phyloP scores from a whole-genome alignment of 2,113 vertebrate species.

The Castor canadensis region DNA sequence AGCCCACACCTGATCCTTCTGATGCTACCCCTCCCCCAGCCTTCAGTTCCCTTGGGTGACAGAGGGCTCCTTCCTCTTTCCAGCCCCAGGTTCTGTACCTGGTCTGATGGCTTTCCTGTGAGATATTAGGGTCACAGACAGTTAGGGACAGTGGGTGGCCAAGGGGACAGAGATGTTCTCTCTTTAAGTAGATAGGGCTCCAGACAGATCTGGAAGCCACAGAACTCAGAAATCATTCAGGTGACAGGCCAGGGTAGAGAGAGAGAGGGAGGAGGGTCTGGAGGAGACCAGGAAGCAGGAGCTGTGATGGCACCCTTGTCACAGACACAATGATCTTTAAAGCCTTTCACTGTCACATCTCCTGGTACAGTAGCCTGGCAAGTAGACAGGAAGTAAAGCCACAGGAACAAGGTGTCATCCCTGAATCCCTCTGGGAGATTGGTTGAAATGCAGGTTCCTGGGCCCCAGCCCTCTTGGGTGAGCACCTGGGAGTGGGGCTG shows the following conservation, averaged over 20 bases:
- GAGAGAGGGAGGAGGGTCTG: neutral
- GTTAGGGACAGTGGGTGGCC: neutral
- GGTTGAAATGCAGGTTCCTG: neutral
- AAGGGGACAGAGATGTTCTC: neutral
- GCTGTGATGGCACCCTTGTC: neutral
- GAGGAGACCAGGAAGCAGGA: neutral
- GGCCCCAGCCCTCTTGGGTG: neutral
- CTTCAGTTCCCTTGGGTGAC: neutral
- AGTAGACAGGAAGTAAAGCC: neutral
- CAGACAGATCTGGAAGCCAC: neutral
- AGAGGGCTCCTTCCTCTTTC: neutral
- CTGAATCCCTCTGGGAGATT: neutral
- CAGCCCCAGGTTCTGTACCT: neutral
- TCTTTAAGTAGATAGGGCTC: neutral
- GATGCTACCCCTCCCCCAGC: rapidly evolving
- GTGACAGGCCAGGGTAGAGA: neutral
- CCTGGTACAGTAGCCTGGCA: neutral
- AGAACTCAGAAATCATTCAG: neutral
- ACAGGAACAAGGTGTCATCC: neutral
- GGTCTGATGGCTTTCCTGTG: rapidly evolving
- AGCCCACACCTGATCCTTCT: neutral
- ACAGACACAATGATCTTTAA: neutral
- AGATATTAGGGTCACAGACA: neutral
- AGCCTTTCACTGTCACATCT: too few relatives aligned
- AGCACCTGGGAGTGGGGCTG: neutral